Conservation (phyloP, 2,113 vertebrate genomes). For the Baryphthengus martii region DNA sequence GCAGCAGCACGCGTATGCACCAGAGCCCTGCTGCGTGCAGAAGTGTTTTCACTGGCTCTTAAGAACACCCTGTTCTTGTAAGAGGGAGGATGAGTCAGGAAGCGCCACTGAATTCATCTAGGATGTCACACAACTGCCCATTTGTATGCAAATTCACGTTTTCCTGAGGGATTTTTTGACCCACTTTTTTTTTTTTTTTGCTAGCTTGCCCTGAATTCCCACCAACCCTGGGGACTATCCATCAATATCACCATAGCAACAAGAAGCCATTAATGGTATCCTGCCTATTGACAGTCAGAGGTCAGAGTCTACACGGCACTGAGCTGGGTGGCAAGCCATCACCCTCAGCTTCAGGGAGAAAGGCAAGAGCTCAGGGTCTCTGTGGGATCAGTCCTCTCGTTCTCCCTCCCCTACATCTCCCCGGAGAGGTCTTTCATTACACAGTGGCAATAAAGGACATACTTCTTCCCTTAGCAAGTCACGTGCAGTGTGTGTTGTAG, state of each 20-base stretch:
- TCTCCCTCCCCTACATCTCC: not conserved
- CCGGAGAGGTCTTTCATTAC: not conserved
- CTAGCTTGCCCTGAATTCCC: constrained; percentile 4
- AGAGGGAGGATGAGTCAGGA: not conserved
- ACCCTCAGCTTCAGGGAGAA: not conserved
- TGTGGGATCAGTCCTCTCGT: not conserved
- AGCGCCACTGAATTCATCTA: not conserved
- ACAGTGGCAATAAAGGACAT: not conserved
- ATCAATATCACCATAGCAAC: constrained; percentile 63
- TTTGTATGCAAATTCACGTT: not conserved
- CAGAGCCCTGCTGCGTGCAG: not conserved
- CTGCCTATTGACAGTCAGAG: constrained; percentile 7
- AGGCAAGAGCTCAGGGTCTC: not conserved
- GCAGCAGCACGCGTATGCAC: not conserved
- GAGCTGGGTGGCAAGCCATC: not conserved
- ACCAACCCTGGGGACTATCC: not conserved
- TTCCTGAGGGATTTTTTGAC: not conserved
- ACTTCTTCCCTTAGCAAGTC: not conserved
- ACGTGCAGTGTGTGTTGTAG: not conserved
- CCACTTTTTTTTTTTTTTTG: not conserved
- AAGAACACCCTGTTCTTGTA: not conserved
- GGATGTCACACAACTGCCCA: not conserved
- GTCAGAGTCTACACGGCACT: not conserved
- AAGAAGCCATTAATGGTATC: constrained; percentile 14
- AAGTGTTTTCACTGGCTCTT: not conserved